phyloP scores from a whole-genome alignment of 2,797 vertebrate species.

The Channallabes apus region DNA sequence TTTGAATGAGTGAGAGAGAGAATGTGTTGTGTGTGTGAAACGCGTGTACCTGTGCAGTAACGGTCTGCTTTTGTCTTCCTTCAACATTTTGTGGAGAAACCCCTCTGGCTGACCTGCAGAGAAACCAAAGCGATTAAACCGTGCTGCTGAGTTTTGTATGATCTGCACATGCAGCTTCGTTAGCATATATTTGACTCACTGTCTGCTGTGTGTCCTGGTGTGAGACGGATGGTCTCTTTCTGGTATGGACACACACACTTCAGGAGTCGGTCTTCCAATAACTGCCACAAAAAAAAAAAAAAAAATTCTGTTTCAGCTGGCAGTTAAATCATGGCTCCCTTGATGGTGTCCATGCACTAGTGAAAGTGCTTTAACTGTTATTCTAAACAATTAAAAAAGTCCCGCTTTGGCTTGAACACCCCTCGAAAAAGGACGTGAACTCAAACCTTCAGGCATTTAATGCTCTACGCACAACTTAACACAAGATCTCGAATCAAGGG shows the following conservation, averaged over 20 bases:
- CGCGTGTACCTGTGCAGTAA: conserved; percentile 58
- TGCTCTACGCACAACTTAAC: background rate
- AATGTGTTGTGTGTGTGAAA: conserved; percentile 1
- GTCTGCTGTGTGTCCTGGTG: conserved; percentile 58
- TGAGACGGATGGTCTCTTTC: conserved; percentile 63
- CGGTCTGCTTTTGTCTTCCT: conserved; percentile 32
- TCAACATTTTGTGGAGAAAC: conserved; percentile 48
- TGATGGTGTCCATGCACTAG: no score
- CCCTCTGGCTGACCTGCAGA: conserved; percentile 57
- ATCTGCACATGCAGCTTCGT: background rate
- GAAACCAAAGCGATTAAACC: background rate
- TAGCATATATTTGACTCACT: conserved; percentile 62
- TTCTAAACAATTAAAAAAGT: no score
- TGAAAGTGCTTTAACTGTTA: no score
- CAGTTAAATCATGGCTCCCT: no score
- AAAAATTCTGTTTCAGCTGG: background rate
- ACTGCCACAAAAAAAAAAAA: conserved; percentile 13
- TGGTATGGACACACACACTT: conserved; percentile 64
- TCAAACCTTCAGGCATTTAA: no score
- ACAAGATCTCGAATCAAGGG: background rate
- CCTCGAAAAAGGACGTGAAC: no score
- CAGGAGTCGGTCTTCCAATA: conserved; percentile 63
- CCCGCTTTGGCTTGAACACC: no score
- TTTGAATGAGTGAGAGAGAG: background rate
- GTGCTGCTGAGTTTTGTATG: no score